Base-by-base conservation (phyloP, 2,113 vertebrate genomes). In the Petrocephalus zakoni region DNA sequence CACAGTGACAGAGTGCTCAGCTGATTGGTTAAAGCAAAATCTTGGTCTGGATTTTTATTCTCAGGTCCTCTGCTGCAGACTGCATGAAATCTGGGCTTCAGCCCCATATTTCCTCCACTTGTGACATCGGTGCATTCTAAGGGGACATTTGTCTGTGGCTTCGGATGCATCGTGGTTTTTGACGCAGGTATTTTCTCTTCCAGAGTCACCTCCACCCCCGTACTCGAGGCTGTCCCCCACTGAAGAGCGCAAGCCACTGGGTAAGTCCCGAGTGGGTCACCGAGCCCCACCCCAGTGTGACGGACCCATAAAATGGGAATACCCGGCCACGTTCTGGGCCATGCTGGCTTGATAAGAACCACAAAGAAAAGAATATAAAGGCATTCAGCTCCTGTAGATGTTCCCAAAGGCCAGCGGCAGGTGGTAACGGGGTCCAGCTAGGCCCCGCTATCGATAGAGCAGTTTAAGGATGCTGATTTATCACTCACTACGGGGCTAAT, bases 211-310 rank as follows among this genome's bases (percentile, higher is more conserved):
- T 51, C 98, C 98, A 86, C 98, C 98, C 92, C 98, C 98, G 90
- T 99, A 99, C 93, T 99, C 98, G 90, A 97, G 98, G 95, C 97
- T 99, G 94, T 99, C 97, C 95, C 97, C 97, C 89, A 96, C 94
- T 72, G 97, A 98, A 89, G 97, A 99, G 95, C 97, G 97, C 96
- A 99, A 99, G 97, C 97, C 98, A 97, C 97, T 99, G 97, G 98
- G 98, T 99, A 96, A 90, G 98, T 96, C 87, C 88, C 11, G 21
- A 83, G 42, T 11, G 19, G 25, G 46, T 37, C 5, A 21, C 78
- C 46, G 13, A 88, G 87, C 15, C 7, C n/a, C 1, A 21, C 72
- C 22, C 22, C 34, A 10, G 5, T 34, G 0, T 46, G 49, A 19
- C 17, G 34, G 34, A 55, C 84, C 47, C 13, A 47, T 29, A 85